Conservation (phyloP, 2,888 invertebrate genomes). For the Tetragnatha montana region DNA sequence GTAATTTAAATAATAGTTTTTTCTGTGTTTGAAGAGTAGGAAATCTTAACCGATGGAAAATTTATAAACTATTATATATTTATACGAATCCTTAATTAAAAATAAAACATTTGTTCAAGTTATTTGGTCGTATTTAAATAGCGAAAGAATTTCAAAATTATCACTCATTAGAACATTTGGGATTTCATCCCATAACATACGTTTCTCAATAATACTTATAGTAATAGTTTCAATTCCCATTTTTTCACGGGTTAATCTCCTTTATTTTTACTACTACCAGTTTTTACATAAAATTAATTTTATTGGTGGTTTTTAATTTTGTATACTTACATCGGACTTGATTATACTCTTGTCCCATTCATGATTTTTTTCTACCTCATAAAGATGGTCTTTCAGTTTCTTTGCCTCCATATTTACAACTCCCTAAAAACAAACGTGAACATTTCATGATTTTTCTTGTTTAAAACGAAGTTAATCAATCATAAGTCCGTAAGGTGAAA, state of each 20-base stretch:
- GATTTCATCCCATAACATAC: too few relatives aligned
- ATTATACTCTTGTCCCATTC: conserved; percentile 47
- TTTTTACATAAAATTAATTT: background rate
- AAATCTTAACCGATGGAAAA: background rate
- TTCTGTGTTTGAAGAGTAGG: background rate
- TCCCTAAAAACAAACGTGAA: conserved; percentile 17
- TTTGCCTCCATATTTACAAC: conserved; percentile 26
- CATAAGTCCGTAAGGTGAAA: background rate
- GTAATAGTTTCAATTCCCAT: background rate
- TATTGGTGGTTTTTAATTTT: background rate
- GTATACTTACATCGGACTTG: conserved; percentile 35
- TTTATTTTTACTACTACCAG: background rate
- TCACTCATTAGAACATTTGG: too few relatives aligned
- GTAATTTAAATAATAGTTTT: background rate
- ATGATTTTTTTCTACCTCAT: conserved; percentile 26
- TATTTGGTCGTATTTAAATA: too few relatives aligned
- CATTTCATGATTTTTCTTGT: background rate
- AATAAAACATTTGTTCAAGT: too few relatives aligned
- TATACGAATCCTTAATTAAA: too few relatives aligned
- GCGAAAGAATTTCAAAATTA: too few relatives aligned
- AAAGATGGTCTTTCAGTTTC: conserved; percentile 36
- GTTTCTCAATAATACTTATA: background rate
- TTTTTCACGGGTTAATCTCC: background rate
- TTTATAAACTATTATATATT: too few relatives aligned
- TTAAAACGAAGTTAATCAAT: background rate